Evolutionary conservation across 2,113 vertebrate species (phyloP).

Genomic region (Bettongia penicillata): DNA sequence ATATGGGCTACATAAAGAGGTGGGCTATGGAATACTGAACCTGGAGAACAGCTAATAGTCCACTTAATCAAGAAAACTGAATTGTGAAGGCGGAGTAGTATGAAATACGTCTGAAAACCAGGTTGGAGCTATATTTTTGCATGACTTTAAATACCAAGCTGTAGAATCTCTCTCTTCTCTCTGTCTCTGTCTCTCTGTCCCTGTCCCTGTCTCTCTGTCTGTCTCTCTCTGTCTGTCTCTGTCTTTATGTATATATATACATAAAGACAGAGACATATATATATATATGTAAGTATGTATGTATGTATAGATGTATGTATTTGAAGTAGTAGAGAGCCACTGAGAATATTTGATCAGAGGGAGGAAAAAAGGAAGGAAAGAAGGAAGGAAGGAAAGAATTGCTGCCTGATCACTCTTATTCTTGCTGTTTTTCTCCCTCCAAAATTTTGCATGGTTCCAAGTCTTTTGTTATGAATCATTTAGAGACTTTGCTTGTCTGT

Average conservation of each 20-base stretch:
- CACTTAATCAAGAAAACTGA: not conserved
- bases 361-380: not conserved
- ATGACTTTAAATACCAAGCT: not conserved
- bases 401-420: not conserved
- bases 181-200: too few species aligned
- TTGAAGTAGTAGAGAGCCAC: too few species aligned
- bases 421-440: not conserved
- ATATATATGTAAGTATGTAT: too few species aligned
- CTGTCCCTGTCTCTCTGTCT: too few species aligned
- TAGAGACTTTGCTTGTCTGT: not conserved
- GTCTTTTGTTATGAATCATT: not conserved
- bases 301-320: too few species aligned
- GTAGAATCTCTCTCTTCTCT: not conserved
- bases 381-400: not conserved
- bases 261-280: too few species aligned
- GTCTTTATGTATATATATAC: too few species aligned
- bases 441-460: not conserved
- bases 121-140: not conserved
- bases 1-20: not conserved
- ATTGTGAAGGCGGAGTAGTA: not conserved
- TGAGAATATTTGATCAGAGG: not conserved
- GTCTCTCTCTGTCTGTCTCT: too few species aligned
- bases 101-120: not conserved
- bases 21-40: not conserved
- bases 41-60: not conserved